Evolutionary conservation across 1,140 invertebrate species (phyloP).

Genomic region (Bacillus rossius): DNA sequence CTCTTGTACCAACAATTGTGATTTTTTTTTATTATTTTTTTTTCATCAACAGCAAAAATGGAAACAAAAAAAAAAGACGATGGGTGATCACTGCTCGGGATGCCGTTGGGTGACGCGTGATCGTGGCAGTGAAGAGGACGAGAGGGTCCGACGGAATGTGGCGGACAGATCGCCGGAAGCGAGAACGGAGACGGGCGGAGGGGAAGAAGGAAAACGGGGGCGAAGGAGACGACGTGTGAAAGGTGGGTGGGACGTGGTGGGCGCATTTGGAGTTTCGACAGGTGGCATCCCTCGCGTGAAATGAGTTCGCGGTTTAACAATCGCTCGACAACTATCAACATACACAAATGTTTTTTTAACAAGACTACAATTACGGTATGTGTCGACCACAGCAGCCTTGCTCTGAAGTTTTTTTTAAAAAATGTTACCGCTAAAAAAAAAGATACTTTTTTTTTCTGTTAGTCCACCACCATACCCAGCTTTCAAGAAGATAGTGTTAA

Average conservation of each 20-base stretch:
- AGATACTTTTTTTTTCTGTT: conserved; percentile 5
- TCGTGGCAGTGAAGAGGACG: conserved; percentile 10
- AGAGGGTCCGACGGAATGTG: no score
- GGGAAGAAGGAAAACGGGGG: no score
- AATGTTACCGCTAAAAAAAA: no score
- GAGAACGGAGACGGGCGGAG: no score
- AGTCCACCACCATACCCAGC: conserved; percentile 19
- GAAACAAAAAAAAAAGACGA: conserved; percentile 7
- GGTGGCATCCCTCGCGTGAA: not conserved
- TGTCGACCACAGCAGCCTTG: conserved; percentile 20
- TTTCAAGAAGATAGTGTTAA: conserved; percentile 15
- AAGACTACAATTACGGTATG: conserved; percentile 17
- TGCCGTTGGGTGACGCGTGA: not conserved
- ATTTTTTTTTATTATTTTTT: not conserved
- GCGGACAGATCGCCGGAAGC: no score
- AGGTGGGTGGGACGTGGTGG: not conserved
- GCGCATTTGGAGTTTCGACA: not conserved
- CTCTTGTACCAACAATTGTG: conserved; percentile 9
- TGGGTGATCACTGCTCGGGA: conserved; percentile 8
- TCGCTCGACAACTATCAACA: conserved; percentile 10
- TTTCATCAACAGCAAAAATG: conserved; percentile 10
- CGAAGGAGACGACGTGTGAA: no score
- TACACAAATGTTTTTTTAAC: conserved; percentile 17
- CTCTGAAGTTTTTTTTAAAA: conserved; percentile 12
- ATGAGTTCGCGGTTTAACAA: conserved; percentile 11